Conservation (phyloP, 2,113 vertebrate genomes). For the Aptenodytes forsteri region DNA sequence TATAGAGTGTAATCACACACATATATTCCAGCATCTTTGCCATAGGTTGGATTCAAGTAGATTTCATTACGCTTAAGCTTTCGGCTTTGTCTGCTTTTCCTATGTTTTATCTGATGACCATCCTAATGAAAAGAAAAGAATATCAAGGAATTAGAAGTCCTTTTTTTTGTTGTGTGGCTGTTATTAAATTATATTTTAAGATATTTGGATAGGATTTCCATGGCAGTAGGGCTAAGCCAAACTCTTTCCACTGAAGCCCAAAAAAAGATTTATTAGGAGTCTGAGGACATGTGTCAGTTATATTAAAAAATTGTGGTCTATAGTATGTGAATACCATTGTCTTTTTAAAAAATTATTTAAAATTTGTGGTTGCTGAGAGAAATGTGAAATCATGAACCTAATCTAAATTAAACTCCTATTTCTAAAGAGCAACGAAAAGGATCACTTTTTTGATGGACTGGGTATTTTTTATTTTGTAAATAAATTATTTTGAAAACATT, state of each 20-base stretch:
- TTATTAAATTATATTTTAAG: background rate
- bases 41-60: slow-evolving; percentile 28
- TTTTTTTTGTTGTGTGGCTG: background rate
- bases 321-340: background rate
- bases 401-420: background rate
- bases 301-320: background rate
- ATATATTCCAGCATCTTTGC: slow-evolving; percentile 67
- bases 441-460: background rate
- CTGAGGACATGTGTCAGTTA: background rate
- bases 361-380: background rate
- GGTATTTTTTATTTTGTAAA: background rate
- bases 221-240: background rate
- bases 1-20: slow-evolving; percentile 77
- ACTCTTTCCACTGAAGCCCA: background rate
- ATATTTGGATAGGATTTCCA: background rate
- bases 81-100: background rate
- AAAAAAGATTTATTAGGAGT: background rate
- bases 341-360: background rate
- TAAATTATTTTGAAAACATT: background rate
- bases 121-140: slow-evolving; percentile 54
- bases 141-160: background rate
- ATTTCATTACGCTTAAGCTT: slow-evolving; percentile 51
- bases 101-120: slow-evolving; percentile 34
- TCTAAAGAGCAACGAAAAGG: background rate
- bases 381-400: background rate